Evolutionary conservation across 2,888 invertebrate species (phyloP), one percentile per base, ranked within the genome.

Genomic region (Ectemnius continuus): DNA sequence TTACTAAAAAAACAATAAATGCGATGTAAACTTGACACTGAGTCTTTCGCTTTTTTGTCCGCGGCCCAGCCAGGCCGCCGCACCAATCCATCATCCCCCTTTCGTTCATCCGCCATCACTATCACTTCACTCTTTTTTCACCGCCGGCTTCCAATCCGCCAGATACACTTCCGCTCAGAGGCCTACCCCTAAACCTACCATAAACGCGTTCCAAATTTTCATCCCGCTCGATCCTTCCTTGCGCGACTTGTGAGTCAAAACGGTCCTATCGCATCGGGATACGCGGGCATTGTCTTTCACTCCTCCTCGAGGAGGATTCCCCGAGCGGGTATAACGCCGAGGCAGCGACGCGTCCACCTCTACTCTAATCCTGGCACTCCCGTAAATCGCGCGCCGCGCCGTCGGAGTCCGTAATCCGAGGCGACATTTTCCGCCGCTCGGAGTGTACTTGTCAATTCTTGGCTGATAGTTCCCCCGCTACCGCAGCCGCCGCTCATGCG

Each of bases 1-100:
- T 89, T 90, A 88, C 88, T 90, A 88, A 87, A 84, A 86, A 87
- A 85, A 78, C 74, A 69, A 86, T 78, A 91, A 91, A 90, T 88
- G 85, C 88, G 87, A 90, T 88, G 88, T 90, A 87, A 90, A 88
- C 87, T 86, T 85, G 84, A 85, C 83, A 74, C 81, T 79, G 81
- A 84, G 89, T 88, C 82, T 90, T 79, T 79, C 80, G 82, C 83
- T 86, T 88, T 70, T 82, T 84, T 88, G 84, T 81, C 82, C 80
- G 83, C 85, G 84, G 83, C 79, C 80, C 75, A 69, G 84, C 8
- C 36, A 36, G 36, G 36, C 36, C 36, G 86, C 85, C 85, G 86
- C 81, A 61, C 70, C 79, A 60, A 75, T 76, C 73, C 16, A 66
- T 68, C 59, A 36, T 69, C 65, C 56, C 66, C 26, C 67, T 74